Evolutionary conservation across 2,888 invertebrate species (phyloP).

Genomic region (Tetragonisca angustula): DNA sequence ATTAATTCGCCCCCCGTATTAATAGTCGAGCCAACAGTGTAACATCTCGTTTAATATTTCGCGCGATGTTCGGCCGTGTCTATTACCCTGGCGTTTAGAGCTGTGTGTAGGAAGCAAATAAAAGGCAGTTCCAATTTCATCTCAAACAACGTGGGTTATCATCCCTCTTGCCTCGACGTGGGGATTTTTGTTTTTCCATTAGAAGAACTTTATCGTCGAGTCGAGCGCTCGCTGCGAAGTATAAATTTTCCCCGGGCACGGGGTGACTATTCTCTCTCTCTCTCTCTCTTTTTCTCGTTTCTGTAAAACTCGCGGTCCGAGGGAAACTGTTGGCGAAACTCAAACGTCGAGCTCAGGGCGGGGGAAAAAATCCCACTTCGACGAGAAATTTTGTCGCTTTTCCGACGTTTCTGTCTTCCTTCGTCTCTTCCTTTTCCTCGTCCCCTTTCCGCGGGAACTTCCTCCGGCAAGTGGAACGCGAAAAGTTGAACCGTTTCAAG

Average conservation of each 20-base stretch:
- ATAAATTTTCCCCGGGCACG: conserved; percentile 13
- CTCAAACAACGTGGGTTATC: neutral
- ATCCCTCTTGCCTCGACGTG: neutral
- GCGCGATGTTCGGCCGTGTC: too few relatives aligned
- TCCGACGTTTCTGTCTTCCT: neutral
- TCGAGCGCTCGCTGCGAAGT: neutral
- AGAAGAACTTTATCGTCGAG: conserved; percentile 10
- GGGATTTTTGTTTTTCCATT: conserved; percentile 7
- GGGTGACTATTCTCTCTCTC: neutral
- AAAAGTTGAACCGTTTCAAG: conserved; percentile 41
- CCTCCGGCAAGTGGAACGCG: conserved; percentile 7
- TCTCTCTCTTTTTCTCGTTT: neutral
- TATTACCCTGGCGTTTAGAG: neutral
- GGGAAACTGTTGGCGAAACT: conserved; percentile 4
- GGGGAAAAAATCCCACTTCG: neutral
- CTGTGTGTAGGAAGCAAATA: neutral
- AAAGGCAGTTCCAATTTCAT: neutral
- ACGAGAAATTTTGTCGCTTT: conserved; percentile 11
- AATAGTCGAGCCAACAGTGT: neutral
- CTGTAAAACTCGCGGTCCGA: neutral
- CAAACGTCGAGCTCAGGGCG: neutral
- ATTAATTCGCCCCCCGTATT: neutral
- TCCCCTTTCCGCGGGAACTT: neutral
- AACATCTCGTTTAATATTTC: neutral
- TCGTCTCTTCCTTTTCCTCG: neutral